These are phyloP conservation scores for Zosterops pallidus DNA, from an alignment of 2,113 vertebrate species.

Conservation along the genomic window DNA sequence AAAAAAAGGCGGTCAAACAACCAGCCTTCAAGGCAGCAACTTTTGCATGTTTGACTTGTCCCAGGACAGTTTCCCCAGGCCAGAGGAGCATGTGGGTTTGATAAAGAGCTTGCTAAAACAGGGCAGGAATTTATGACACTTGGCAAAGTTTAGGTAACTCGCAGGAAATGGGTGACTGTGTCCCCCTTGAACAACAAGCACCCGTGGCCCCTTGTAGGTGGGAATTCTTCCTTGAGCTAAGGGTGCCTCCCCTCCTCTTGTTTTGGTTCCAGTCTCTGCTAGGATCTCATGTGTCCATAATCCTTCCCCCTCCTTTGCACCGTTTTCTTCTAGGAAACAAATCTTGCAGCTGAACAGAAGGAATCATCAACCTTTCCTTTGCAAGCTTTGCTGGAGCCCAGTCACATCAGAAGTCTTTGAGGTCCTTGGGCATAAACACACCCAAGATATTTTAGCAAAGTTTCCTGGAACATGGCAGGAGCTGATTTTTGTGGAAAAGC, in stretches of 20 bases:
- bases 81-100: neutral
- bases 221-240: neutral
- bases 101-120: neutral
- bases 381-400: neutral
- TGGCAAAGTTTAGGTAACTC: neutral
- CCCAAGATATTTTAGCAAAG: neutral
- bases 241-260: neutral
- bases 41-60: neutral
- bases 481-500: neutral
- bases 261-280: neutral
- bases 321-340: neutral
- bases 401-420: neutral
- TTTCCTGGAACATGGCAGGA: neutral
- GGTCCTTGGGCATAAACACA: neutral
- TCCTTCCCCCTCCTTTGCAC: neutral
- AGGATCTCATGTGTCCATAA: neutral
- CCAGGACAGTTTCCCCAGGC: neutral
- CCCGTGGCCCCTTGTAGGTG: rapidly evolving
- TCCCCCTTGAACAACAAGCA: neutral
- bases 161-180: neutral
- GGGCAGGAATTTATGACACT: neutral
- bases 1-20: too few species aligned
- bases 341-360: neutral
- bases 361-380: neutral
- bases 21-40: neutral